Conservation (phyloP, 2,797 vertebrate species). For the Chiloscyllium punctatum region DNA sequence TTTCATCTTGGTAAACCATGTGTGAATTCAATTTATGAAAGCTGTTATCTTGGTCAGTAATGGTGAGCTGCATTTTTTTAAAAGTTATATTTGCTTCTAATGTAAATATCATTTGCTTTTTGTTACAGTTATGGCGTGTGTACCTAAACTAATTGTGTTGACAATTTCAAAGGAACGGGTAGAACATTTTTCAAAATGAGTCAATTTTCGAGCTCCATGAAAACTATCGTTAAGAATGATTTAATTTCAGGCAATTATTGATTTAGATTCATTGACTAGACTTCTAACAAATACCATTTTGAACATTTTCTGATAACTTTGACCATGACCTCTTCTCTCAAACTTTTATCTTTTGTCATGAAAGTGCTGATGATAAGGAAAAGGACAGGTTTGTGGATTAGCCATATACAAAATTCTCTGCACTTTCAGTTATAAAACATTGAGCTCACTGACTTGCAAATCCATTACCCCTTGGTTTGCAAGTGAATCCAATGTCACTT, state of each 20-base stretch:
- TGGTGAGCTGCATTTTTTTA: not conserved
- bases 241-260: not conserved
- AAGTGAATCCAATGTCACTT: not conserved
- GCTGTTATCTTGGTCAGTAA: not conserved
- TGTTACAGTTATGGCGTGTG: not conserved
- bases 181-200: not conserved
- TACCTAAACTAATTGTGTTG: not conserved
- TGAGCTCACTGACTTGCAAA: not conserved
- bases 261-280: not conserved
- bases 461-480: not conserved
- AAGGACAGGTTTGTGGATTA: not conserved
- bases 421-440: not conserved
- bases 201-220: not conserved
- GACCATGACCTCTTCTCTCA: not conserved
- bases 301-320: not conserved
- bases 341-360: not conserved
- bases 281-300: not conserved
- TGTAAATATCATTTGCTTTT: not conserved
- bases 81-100: not conserved
- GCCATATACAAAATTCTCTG: not conserved
- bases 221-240: not conserved
- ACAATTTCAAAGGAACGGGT: not conserved
- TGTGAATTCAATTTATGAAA: conserved; percentile 13
- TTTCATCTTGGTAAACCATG: conserved; percentile 19
- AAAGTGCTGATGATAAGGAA: not conserved